phyloP scores from a whole-genome alignment of 2,113 vertebrate genomes.

The Sinocyclocheilus anshuiensis region DNA sequence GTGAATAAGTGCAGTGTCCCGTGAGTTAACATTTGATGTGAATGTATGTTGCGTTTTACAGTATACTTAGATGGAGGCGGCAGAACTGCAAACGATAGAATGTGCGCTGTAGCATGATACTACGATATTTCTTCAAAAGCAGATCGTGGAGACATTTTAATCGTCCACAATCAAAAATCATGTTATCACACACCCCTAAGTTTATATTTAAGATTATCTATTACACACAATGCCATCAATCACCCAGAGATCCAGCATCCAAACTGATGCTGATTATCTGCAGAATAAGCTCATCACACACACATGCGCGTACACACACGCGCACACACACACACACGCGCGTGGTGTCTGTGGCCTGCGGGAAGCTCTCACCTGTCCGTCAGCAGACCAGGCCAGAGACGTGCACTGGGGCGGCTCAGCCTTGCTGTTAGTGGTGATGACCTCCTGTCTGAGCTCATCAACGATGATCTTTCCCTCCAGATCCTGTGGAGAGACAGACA shows the following conservation, averaged over 20 bases:
- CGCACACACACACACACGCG: background rate
- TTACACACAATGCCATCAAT: constrained; percentile 19
- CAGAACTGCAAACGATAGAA: too few species aligned
- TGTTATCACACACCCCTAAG: too few species aligned
- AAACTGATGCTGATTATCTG: background rate
- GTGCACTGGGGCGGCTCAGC: constrained; percentile 94
- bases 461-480: constrained; percentile 98
- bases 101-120: too few species aligned
- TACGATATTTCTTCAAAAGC: too few species aligned
- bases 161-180: too few species aligned
- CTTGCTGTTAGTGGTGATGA: constrained; percentile 97
- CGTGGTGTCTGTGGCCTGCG: background rate
- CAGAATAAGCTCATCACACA: too few species aligned
- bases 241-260: background rate
- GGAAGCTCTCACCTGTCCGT: constrained; percentile 84
- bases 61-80: too few species aligned
- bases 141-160: too few species aligned
- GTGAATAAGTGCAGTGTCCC: too few species aligned
- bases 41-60: too few species aligned
- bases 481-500: constrained; percentile 73
- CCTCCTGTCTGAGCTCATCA: constrained; percentile 94
- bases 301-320: background rate
- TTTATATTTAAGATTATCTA: background rate
- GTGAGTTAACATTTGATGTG: too few species aligned
- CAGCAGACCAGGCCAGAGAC: constrained; percentile 94